Evolutionary conservation across 2,888 invertebrate species (phyloP), one percentile per base, ranked within the genome.

Genomic region (Dimorphilus gyrociliatus): DNA sequence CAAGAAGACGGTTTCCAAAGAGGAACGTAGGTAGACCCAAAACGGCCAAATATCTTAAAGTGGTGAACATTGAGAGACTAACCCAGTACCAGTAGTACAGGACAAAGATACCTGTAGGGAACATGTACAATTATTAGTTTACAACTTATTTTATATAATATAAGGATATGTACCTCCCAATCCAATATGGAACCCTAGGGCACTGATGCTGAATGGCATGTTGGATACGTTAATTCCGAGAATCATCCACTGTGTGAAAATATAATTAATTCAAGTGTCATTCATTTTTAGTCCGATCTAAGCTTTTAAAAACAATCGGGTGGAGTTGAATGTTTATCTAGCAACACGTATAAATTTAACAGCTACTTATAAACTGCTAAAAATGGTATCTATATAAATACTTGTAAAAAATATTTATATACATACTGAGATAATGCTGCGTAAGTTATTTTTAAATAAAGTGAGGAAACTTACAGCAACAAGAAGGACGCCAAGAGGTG

Each of bases 61-160:
- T 90, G 44, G 78, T 75, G 69, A 97, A 97, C 94, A 97, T 97
- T 54, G 85, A 77, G 47, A 94, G 69, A 55, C 77, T 72, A 46
- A 86, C 65, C 90, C 92, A 97, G 68, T 97, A 86, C 49, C 79
- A 64, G 31, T 73, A 76, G 67, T 90, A 94, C 32, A 97, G 72
- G 0, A 69, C 71, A 51, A 94, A 77, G 34, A 90, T 85, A 17
- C 71, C 81, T 79, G 67, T 12, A 64, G n/a, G n/a, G n/a, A n/a
- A n/a, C n/a, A n/a, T n/a, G n/a, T n/a, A n/a, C n/a, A n/a, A n/a
- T n/a, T n/a, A n/a, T n/a, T n/a, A n/a, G n/a, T n/a, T n/a, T 10
- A 12, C 17, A 12, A 19, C 3, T 19, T 10, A 8, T 12, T 13
- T 2, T 4, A 15, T 24, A 33, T n/a, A 15, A 7, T 16, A 12